These are phyloP conservation scores for Urocitellus parryii DNA, from an alignment of 2,113 vertebrate species.

Conservation along the genomic window DNA sequence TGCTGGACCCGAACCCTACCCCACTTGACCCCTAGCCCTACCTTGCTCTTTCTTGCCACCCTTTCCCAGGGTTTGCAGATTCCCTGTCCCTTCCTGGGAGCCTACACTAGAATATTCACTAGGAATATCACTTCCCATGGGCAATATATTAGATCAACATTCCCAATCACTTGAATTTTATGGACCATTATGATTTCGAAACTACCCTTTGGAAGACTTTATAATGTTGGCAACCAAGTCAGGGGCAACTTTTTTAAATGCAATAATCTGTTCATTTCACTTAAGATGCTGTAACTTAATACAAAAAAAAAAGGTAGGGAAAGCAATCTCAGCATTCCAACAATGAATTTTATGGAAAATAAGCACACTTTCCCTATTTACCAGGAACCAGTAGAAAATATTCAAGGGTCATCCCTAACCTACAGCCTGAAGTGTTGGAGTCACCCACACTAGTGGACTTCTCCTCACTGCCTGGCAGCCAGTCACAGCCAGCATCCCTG, in stretches of 20 bases:
- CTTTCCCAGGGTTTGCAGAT: neutral
- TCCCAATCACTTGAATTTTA: conserved; percentile 39
- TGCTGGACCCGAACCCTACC: neutral
- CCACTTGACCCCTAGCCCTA: too few species aligned
- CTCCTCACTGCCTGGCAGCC: neutral
- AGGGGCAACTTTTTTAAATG: neutral
- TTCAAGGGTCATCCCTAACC: neutral
- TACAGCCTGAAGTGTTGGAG: neutral
- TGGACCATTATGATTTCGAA: conserved; percentile 15
- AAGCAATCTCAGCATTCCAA: neutral
- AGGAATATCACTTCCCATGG: neutral
- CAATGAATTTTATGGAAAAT: neutral
- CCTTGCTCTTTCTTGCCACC: neutral
- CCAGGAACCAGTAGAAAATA: neutral
- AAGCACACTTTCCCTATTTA: neutral
- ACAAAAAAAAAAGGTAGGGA: neutral
- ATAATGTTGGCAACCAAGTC: conserved; percentile 39
- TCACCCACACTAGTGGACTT: neutral
- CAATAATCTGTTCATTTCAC: conserved; percentile 6
- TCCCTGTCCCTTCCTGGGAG: neutral
- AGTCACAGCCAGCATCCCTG: neutral
- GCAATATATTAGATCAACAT: neutral
- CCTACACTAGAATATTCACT: neutral
- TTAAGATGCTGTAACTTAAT: neutral
- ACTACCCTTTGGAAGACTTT: conserved; percentile 14